Evolutionary conservation across 2,888 invertebrate genomes (phyloP).

Genomic region (Acleris sparsana): DNA sequence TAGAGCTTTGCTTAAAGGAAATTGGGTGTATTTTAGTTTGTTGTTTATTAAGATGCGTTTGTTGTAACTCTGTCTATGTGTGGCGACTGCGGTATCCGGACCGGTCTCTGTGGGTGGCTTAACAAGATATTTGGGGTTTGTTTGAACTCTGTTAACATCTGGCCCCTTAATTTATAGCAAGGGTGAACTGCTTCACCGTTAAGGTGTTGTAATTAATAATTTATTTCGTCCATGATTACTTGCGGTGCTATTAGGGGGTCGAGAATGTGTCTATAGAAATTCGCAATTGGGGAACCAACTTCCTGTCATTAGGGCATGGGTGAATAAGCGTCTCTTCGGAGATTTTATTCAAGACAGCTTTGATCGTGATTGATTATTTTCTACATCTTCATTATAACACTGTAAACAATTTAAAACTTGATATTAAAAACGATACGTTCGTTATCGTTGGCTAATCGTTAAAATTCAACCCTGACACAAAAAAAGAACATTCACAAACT

Average conservation of each 20-base stretch:
- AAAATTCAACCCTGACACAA: conserved; percentile 39
- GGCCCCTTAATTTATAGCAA: conserved; percentile 77
- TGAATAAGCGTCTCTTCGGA: not conserved
- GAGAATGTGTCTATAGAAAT: conserved; percentile 43
- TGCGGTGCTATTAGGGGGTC: conserved; percentile 55
- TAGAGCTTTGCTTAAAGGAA: conserved; percentile 41
- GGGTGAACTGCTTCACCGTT: conserved; percentile 69
- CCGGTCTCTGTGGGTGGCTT: conserved; percentile 72
- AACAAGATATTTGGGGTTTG: conserved; percentile 81
- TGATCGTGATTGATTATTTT: conserved; percentile 1
- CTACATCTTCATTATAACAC: too few relatives aligned
- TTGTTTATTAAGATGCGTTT: conserved; percentile 29
- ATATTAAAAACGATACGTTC: too few relatives aligned
- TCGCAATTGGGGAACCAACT: conserved; percentile 10
- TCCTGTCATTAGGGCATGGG: conserved; percentile 17
- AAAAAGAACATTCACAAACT: conserved; percentile 42
- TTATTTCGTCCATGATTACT: conserved; percentile 71
- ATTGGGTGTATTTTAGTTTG: conserved; percentile 45
- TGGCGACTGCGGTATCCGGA: conserved; percentile 52
- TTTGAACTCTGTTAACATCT: conserved; percentile 79
- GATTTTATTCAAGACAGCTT: not conserved
- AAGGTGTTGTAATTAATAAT: conserved; percentile 81
- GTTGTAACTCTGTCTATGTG: conserved; percentile 45
- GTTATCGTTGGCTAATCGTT: not conserved
- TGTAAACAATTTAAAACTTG: too few relatives aligned